phyloP scores from a whole-genome alignment of 2,113 vertebrate species.

The Notothenia coriiceps region DNA sequence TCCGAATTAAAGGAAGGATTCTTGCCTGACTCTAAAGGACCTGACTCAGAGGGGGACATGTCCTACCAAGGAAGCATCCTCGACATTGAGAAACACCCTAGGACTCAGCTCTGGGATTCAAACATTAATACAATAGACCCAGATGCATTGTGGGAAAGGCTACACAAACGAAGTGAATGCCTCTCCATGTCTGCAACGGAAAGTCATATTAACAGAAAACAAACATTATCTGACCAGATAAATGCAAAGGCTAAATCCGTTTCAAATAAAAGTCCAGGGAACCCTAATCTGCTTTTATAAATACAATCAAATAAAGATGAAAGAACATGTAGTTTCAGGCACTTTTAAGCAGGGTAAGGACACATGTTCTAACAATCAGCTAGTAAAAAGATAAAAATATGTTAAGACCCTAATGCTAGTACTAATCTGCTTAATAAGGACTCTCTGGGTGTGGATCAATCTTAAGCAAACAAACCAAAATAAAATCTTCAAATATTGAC shows the following conservation, averaged over 20 bases:
- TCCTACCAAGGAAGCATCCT: too few species aligned
- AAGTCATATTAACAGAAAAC: background rate
- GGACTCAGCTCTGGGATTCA: background rate
- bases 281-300: constrained; percentile 1
- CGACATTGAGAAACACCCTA: too few species aligned
- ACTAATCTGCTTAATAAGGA: too few species aligned
- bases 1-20: too few species aligned
- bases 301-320: background rate
- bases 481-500: too few species aligned
- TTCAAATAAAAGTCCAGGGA: background rate
- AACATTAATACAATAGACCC: constrained; percentile 4
- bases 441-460: too few species aligned
- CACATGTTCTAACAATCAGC: too few species aligned
- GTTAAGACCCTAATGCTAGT: too few species aligned
- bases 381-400: too few species aligned
- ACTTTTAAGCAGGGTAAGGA: background rate
- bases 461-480: too few species aligned
- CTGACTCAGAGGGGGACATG: too few species aligned
- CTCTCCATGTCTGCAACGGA: background rate
- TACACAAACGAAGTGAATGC: background rate
- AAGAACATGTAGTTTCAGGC: background rate
- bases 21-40: too few species aligned
- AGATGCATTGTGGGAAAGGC: background rate
- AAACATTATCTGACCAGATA: background rate
- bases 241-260: background rate